Evolutionary conservation across 2,888 invertebrate species (phyloP).

Genomic region (Dicranocentrus wangi): DNA sequence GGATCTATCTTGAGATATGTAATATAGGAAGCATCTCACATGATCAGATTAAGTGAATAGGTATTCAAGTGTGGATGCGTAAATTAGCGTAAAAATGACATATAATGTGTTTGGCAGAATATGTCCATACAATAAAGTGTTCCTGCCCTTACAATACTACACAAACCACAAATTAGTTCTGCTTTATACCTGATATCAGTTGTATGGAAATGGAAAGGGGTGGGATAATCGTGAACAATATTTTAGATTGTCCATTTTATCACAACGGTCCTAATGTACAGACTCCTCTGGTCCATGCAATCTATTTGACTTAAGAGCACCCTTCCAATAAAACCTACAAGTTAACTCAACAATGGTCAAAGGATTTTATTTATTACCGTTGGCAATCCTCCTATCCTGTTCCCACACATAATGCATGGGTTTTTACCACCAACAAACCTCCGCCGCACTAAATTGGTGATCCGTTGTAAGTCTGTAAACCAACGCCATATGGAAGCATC

Average conservation of each 20-base stretch:
- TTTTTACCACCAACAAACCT: background rate
- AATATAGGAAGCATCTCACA: slow-evolving; percentile 27
- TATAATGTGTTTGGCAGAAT: slow-evolving; percentile 11
- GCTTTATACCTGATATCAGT: slow-evolving; percentile 32
- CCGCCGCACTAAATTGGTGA: background rate
- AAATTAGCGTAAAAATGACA: slow-evolving; percentile 31
- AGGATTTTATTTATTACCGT: background rate
- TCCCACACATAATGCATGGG: background rate
- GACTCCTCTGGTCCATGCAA: no score
- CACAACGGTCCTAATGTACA: background rate
- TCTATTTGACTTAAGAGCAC: no score
- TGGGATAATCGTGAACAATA: slow-evolving; percentile 52
- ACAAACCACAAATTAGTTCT: background rate
- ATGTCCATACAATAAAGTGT: slow-evolving; percentile 2
- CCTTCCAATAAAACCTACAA: background rate
- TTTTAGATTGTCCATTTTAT: slow-evolving; percentile 38
- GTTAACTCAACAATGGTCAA: background rate
- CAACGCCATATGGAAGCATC: background rate
- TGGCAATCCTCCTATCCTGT: background rate
- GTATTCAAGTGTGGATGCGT: slow-evolving; percentile 15
- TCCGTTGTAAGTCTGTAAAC: background rate
- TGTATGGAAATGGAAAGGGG: no score
- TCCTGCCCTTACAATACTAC: slow-evolving; percentile 3
- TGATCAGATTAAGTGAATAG: background rate
- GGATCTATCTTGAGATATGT: background rate